Evolutionary conservation across 2,797 vertebrate genomes (phyloP).

Genomic region (Coreius guichenoti): DNA sequence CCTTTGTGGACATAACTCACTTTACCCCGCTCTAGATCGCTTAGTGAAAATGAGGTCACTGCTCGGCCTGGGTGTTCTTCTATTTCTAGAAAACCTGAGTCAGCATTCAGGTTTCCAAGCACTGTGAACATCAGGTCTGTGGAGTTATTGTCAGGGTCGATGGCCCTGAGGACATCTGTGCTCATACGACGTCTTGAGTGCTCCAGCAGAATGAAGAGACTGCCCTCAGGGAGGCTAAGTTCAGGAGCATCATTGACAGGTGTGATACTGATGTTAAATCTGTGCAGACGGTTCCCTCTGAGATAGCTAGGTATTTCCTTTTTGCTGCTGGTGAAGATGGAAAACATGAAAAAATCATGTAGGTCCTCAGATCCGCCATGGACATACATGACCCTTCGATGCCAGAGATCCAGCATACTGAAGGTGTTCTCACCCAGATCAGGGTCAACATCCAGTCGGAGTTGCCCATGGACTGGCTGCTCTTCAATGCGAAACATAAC

Average conservation of each 20-base stretch:
- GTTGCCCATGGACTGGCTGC: constrained; percentile 80
- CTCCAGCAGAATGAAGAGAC: constrained; percentile 83
- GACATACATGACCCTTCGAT: constrained; percentile 83
- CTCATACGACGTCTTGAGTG: constrained; percentile 83
- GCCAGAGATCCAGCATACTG: constrained; percentile 84
- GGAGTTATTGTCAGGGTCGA: constrained; percentile 83
- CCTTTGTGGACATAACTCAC: constrained; percentile 86
- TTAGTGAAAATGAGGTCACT: constrained; percentile 79
- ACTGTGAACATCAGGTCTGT: constrained; percentile 80
- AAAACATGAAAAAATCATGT: constrained; percentile 86
- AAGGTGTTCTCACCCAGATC: constrained; percentile 76
- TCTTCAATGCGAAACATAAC: constrained; percentile 83
- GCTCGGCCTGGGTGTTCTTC: constrained; percentile 75
- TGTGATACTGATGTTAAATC: constrained; percentile 82
- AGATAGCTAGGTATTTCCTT: constrained; percentile 75
- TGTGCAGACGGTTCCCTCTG: constrained; percentile 74
- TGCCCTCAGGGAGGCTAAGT: constrained; percentile 84
- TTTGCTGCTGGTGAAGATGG: constrained; percentile 78
- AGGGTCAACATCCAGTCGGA: constrained; percentile 76
- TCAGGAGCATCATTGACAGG: constrained; percentile 87
- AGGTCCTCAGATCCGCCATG: constrained; percentile 87
- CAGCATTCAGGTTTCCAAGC: constrained; percentile 81
- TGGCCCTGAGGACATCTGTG: constrained; percentile 76
- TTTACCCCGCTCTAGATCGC: constrained; percentile 81
- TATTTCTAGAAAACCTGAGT: constrained; percentile 86